Conservation (phyloP, 2,113 vertebrate species). For the Ageneiosus marmoratus region DNA sequence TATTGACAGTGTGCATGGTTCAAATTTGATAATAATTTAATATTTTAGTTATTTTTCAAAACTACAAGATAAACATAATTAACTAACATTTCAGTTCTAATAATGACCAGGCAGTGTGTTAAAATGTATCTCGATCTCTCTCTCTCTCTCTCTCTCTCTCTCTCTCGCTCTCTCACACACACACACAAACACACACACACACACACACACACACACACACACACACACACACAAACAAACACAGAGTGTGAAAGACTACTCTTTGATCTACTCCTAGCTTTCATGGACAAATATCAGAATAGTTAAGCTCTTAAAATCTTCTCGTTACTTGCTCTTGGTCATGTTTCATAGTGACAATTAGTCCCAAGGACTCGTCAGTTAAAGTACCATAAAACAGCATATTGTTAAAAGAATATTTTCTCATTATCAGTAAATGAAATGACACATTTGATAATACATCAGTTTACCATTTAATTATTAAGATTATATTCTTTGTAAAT, state of each 20-base stretch:
- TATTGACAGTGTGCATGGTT: not conserved
- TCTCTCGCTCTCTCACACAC: not conserved
- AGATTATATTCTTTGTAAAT: not conserved
- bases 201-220: not conserved
- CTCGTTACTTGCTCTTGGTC: not conserved
- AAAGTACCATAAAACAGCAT: too few relatives aligned
- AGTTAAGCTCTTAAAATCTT: slow-evolving; percentile 27
- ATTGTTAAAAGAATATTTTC: not conserved
- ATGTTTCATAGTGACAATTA: not conserved
- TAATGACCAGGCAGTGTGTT: not conserved
- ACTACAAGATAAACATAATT: not conserved
- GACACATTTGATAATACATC: not conserved
- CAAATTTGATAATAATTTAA: slow-evolving; percentile 8
- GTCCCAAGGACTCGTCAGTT: not conserved
- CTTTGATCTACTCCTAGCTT: slow-evolving; percentile 33
- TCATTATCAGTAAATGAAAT: not conserved
- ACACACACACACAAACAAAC: not conserved
- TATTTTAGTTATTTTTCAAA: slow-evolving; percentile 1
- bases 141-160: not conserved
- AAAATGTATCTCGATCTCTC: not conserved
- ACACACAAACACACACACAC: not conserved
- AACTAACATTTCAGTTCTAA: not conserved
- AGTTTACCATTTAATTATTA: not conserved
- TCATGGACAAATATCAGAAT: slow-evolving; percentile 37
- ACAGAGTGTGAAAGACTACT: not conserved